These are phyloP conservation scores for Telenomus remus DNA, from an alignment of 1,140 invertebrate genomes.

Conservation along the genomic window DNA sequence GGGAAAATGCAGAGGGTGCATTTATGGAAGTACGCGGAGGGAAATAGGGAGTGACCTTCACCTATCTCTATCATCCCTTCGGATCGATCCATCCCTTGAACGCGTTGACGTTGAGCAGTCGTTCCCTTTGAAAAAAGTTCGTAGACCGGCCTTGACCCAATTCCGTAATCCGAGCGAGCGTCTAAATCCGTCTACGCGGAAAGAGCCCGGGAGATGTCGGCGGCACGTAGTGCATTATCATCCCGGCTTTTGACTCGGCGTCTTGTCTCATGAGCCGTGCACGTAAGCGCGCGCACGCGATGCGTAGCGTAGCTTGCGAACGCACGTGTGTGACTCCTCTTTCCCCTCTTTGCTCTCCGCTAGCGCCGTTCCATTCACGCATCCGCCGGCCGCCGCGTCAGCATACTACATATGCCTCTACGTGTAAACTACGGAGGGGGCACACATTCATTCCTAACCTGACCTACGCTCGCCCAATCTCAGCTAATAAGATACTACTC, in stretches of 20 bases:
- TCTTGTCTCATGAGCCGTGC: constrained; percentile 7
- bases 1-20: too few relatives aligned
- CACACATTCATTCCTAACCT: too few relatives aligned
- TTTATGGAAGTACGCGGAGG: too few relatives aligned
- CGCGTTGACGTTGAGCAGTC: neutral
- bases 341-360: constrained; percentile 3
- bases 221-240: constrained; percentile 47
- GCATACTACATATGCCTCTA: constrained; percentile 34
- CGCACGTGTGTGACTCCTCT: constrained; percentile 35
- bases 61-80: neutral
- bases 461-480: too few relatives aligned
- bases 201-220: constrained; percentile 30
- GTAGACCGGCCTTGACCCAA: constrained; percentile 47
- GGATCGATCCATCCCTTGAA: constrained; percentile 17
- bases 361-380: constrained; percentile 38
- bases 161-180: constrained; percentile 43
- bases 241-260: constrained; percentile 27
- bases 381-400: constrained; percentile 32
- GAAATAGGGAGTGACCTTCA: too few relatives aligned
- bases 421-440: too few relatives aligned
- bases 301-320: constrained; percentile 36
- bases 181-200: constrained; percentile 46
- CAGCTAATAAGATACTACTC: too few relatives aligned
- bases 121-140: constrained; percentile 46
- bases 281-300: constrained; percentile 22